Percentiles rank a stretch among this genome's conserved stretches.
phyloP scores from a whole-genome alignment of 2,113 vertebrate species.

The Pangasianodon gigas region DNA sequence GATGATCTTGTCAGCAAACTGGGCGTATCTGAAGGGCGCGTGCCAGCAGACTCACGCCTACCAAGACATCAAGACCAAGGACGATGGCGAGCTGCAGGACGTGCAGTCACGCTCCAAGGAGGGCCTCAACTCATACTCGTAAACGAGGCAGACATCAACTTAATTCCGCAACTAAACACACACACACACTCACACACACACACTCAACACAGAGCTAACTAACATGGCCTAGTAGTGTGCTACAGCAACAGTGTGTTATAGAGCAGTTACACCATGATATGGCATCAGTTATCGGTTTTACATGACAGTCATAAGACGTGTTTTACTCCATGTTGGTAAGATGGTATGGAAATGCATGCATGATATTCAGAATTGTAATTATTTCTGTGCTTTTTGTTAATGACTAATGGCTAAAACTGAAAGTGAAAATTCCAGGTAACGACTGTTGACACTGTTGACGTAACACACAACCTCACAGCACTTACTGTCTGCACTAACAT shows the following conservation, averaged over 20 bases:
- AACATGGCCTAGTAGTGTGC: conserved; percentile 71
- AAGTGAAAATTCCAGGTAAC: conserved; percentile 17
- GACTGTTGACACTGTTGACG: conserved; percentile 43
- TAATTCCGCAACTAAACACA: conserved; percentile 55
- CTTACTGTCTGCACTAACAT: conserved; percentile 70
- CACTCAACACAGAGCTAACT: conserved; percentile 74
- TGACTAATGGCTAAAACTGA: conserved; percentile 24
- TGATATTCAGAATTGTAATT: conserved; percentile 16
- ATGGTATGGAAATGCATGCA: conserved; percentile 29
- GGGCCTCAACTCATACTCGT: conserved; percentile 99
- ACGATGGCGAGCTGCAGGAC: conserved; percentile 95
- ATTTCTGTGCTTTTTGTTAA: conserved; percentile 46
- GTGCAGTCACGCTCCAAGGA: conserved; percentile 98
- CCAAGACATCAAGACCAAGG: conserved; percentile 99
- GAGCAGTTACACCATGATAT: conserved; percentile 33
- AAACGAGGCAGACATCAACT: conserved; percentile 68
- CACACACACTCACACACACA: conserved; percentile 58
- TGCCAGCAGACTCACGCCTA: conserved; percentile 97
- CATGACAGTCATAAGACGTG: conserved; percentile 19
- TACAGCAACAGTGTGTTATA: conserved; percentile 43
- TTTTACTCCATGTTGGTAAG: conserved; percentile 26
- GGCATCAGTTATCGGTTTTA: conserved; percentile 22
- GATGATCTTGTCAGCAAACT: conserved; percentile 98
- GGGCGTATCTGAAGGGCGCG: conserved; percentile 98
- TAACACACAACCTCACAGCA: conserved; percentile 41